A percentile compares a stretch with the other conserved stretches of the same genome.
These are phyloP conservation scores for Danaus plexippus DNA, from an alignment of 1,140 invertebrate species.

Conservation along the genomic window DNA sequence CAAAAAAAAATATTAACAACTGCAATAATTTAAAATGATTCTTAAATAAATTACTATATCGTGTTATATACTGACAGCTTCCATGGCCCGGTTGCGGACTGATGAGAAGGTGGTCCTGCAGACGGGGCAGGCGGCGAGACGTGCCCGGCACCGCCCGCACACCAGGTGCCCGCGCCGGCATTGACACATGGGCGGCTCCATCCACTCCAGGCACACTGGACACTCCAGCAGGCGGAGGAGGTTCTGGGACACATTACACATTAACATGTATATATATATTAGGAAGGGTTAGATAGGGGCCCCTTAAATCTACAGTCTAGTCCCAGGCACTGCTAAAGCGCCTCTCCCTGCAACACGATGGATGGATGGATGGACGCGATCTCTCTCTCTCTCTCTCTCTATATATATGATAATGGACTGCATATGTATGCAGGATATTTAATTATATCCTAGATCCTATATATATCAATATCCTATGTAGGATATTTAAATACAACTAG, in stretches of 20 bases:
- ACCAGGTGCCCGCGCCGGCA: constrained; percentile 72
- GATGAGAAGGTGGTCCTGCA: constrained; percentile 62
- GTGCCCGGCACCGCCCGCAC: constrained; percentile 61
- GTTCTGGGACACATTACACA: constrained; percentile 25
- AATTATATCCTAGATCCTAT: too few species aligned
- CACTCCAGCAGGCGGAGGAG: constrained; percentile 72
- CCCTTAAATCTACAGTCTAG: too few species aligned
- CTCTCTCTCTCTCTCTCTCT: neutral
- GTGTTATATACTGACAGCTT: constrained; percentile 32
- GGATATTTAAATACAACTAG: too few species aligned
- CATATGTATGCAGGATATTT: too few species aligned
- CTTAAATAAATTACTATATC: neutral
- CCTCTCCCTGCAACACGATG: too few species aligned
- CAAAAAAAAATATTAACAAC: neutral
- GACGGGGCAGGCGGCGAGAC: constrained; percentile 63
- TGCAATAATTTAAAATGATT: neutral
- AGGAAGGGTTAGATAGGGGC: too few species aligned
- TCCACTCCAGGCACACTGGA: constrained; percentile 73
- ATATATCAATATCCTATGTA: too few species aligned
- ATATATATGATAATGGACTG: too few species aligned
- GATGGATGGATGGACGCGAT: too few species aligned
- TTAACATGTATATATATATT: neutral
- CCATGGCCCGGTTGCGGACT: constrained; percentile 67
- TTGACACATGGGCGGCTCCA: constrained; percentile 72
- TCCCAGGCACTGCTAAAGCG: neutral